Base-by-base conservation (phyloP, 2,888 invertebrate species). In the Colostygia pectinataria region DNA sequence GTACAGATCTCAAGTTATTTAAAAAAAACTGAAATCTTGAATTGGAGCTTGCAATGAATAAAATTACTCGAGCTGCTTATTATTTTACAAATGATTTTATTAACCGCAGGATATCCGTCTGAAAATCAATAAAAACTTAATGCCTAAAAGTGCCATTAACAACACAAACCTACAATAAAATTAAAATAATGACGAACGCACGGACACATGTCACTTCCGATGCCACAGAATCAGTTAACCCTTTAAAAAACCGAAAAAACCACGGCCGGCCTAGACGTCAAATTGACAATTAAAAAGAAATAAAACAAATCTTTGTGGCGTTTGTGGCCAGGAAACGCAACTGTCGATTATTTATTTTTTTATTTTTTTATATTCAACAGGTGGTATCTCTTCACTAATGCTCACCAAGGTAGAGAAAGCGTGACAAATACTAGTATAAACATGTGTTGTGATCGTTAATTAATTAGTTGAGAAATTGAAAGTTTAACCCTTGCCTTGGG, bases 181-280 rank as follows among this genome's bases (percentile, higher is more conserved):
- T 85, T 80, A 82, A 81, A 69, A 73, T 83, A 85, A 87, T 83
- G 85, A 84, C 83, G 72, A 74, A 78, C 65, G 66, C 65, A 68
- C 68, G 65, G 79, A 84, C 89, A 90, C 77, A 89, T 90, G 89
- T 80, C 84, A 85, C 79, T 85, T 90, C 89, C 89, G 85, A 87
- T 76, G 66, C 78, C 66, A 67, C 72, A 68, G 80, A 87, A 87
- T 87, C 85, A 78, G 76, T 83, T 84, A 83, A 83, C 74, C 76
- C 77, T 71, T 72, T 64, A 73, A 77, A 34, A 77, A 57, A 42
- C 31, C 39, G 40, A n/a, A n/a, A n/a, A 78, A 57, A 42, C 31
- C 39, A 46, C 44, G 56, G 34, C 40, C 45, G 39, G 69, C 67
- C 60, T 67, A 68, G 65, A 47, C 46, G 53, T 71, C 61, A 58